Base-by-base conservation (phyloP, 53 echinoderm and acorn worm genomes). In the Echinometra lucunter region DNA sequence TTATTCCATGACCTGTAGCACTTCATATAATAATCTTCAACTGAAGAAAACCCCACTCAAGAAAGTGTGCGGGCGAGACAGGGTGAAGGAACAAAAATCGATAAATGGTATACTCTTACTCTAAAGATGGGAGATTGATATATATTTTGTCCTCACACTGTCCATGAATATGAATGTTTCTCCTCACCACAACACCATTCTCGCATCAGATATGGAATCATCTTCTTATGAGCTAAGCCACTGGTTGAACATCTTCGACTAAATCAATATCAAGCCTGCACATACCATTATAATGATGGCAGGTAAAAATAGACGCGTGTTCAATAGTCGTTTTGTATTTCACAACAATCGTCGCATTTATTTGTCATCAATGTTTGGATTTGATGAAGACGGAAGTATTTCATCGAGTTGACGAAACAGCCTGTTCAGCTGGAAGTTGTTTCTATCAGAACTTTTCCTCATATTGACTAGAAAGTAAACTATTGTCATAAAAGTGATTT, bases 131-230 rank as follows among this genome's bases (percentile, higher is more conserved):
- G 58, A 93, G 93, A 93, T 93, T 93, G 93, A 93, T 93, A 93
- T n/a, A n/a, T 93, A 93, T 93, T 93, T 93, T 78, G 93, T 93
- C 93, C 74, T 80, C 93, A 28, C 85, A 75, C 69, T 91, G 91
- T 66, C 69, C 91, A 91, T 28, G 45, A 67, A 44, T 66, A 91
- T 91, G 91, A 89, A 91, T 91, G 91, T 91, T 91, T 45, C 21
- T 69, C 91, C 69, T 90, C 90, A 90, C 88, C 57, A 37, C 37
- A 6, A 35, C 63, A 63, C 10, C 58, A 37, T 90, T 11, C 45
- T 49, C 85, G n/a, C 85, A 4, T 16, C 27, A 85, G 85, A 49
- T 13, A 28, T 85, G 53, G 53, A 85, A 85, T 49, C 85, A 45
- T 45, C 47, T 3, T 85, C 85, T 85, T 85, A 85, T n/a, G 16